Conservation (phyloP, 2,888 invertebrate species). For the Seira sanloemensis region DNA sequence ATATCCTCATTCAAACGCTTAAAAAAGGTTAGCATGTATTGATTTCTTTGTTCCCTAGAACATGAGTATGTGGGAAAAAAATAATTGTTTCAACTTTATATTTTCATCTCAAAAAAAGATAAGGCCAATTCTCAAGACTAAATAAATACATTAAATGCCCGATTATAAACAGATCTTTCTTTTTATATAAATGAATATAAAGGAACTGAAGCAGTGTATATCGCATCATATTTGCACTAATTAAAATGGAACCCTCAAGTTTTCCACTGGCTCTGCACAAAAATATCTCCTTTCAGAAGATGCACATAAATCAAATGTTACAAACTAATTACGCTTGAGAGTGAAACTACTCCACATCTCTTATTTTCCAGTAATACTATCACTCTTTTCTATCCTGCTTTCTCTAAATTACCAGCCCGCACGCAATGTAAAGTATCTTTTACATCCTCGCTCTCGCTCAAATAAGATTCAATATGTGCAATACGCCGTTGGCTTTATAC, state of each 20-base stretch:
- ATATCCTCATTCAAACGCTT: too few species aligned
- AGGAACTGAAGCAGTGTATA: too few species aligned
- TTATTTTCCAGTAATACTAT: conserved; percentile 3
- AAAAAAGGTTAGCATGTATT: too few species aligned
- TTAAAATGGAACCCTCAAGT: conserved; percentile 65
- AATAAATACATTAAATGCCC: too few species aligned
- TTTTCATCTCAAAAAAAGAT: too few species aligned
- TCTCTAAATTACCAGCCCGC: conserved; percentile 30
- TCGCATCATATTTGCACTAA: conserved; percentile 58
- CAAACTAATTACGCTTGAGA: conserved; percentile 61
- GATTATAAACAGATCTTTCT: too few species aligned
- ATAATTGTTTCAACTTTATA: too few species aligned
- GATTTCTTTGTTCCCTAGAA: too few species aligned
- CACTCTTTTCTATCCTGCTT: conserved; percentile 19
- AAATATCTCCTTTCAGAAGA: conserved; percentile 54
- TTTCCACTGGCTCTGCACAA: conserved; percentile 37
- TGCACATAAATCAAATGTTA: conserved; percentile 60
- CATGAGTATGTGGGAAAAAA: too few species aligned
- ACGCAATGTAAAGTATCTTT: background rate
- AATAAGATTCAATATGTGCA: background rate
- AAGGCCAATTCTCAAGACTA: too few species aligned
- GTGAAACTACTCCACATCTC: background rate
- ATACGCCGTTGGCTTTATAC: too few species aligned
- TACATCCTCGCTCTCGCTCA: background rate
- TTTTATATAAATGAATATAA: too few species aligned